phyloP scores from a whole-genome alignment of 2,797 vertebrate species.

The Percopsis omiscomaycus region DNA sequence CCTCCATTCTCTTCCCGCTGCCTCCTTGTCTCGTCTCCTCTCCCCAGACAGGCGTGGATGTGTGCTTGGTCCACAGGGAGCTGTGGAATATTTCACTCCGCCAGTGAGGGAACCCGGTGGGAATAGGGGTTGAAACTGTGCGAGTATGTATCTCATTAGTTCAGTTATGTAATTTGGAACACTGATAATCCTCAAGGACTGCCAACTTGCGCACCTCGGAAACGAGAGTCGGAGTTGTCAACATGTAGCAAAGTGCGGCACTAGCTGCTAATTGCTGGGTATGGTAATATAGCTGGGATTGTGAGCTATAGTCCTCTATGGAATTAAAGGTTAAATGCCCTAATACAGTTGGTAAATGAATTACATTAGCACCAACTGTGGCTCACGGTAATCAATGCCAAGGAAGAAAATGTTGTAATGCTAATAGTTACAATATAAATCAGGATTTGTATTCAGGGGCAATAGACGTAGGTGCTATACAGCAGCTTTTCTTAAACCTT shows the following conservation, averaged over 20 bases:
- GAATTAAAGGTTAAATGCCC: conserved; percentile 35
- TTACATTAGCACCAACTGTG: conserved; percentile 16
- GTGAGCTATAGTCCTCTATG: conserved; percentile 50
- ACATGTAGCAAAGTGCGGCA: conserved; percentile 69
- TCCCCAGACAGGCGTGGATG: conserved; percentile 71
- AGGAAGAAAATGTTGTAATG: conserved; percentile 19
- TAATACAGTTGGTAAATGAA: conserved; percentile 21
- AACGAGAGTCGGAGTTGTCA: conserved; percentile 76
- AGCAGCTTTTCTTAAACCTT: no score
- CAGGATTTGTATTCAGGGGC: neutral
- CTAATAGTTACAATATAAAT: conserved; percentile 2
- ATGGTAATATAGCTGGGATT: conserved; percentile 64
- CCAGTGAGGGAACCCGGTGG: conserved; percentile 72
- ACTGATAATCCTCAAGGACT: conserved; percentile 80
- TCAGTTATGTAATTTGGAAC: conserved; percentile 82
- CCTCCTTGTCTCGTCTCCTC: conserved; percentile 49
- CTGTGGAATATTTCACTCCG: conserved; percentile 74
- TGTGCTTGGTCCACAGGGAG: conserved; percentile 71
- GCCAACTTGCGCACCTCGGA: conserved; percentile 74
- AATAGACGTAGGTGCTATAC: no score
- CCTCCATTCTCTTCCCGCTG: conserved; percentile 49
- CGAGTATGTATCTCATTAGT: conserved; percentile 83
- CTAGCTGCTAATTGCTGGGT: conserved; percentile 74
- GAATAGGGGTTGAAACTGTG: conserved; percentile 76
- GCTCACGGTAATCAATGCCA: conserved; percentile 21